Evolutionary conservation across 2,113 vertebrate species (phyloP).

Genomic region (Cnemophilus loriae): DNA sequence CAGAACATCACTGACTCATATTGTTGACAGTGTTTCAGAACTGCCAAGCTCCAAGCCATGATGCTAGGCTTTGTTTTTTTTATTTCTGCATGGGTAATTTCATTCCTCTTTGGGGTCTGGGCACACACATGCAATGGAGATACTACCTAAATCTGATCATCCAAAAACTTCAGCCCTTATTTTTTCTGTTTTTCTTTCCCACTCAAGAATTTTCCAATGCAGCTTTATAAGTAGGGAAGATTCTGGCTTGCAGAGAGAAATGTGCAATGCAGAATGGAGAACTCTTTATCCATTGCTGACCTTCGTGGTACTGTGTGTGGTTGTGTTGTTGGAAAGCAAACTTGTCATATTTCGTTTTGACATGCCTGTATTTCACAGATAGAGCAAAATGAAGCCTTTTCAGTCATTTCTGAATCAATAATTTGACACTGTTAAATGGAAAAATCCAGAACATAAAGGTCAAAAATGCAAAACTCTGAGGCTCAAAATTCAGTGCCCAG

Average conservation of each 20-base stretch:
- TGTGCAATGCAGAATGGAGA: background rate
- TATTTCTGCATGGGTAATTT: background rate
- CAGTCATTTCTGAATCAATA: background rate
- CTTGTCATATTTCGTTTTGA: background rate
- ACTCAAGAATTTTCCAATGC: background rate
- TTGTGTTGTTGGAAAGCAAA: background rate
- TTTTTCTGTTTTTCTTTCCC: background rate
- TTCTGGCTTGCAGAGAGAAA: background rate
- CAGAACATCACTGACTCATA: background rate
- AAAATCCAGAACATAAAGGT: background rate
- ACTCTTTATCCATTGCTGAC: background rate
- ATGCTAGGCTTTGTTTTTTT: background rate
- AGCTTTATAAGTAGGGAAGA: background rate
- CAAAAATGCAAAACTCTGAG: background rate
- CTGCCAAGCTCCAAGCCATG: background rate
- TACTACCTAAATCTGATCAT: background rate
- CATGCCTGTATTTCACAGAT: background rate
- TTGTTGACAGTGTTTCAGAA: background rate
- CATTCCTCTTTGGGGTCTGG: background rate
- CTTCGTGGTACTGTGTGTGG: background rate
- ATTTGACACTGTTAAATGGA: background rate
- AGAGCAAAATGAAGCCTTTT: background rate
- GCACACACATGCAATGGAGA: background rate
- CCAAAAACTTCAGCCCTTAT: background rate
- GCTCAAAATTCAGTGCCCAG: background rate